Base-by-base conservation (phyloP, 2,113 vertebrate species). In the Sebastes fasciatus region DNA sequence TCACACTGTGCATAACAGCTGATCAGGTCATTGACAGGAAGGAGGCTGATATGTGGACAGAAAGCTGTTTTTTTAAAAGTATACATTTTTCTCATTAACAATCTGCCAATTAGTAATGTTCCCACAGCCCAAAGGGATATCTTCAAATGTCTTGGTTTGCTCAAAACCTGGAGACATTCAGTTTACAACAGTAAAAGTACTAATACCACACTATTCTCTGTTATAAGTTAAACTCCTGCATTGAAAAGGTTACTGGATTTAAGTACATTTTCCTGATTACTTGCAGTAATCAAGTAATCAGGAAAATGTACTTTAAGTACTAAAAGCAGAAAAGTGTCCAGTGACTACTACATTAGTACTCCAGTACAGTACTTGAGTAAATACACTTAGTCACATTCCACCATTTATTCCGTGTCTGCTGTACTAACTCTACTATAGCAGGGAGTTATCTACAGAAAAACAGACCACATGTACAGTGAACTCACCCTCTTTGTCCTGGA, bases 401-500 rank as follows among this genome's bases (percentile, higher is more conserved):
- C 23, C 13, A 11, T 1, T 34, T 2, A 4, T 46, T 1, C 21
- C 10, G 1, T 1, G 51, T 2, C 51, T 42, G 0, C 34, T 34
- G 34, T 34, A 34, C 12, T 13, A 12, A 4, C 1, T 2, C 48
- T 34, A 34, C 34, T 34, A 34, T 34, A 23, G 16, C 14, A 43
- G 40, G 1, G 13, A 42, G 3, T 14, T 10, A 9, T 16, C 11
- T 17, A n/a, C 8, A 11, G 9, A 1, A 63, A 1, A 16, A 21
- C 52, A 16, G 6, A 6, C 2, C 16, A 19, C 34, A 1, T 49
- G 2, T 26, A 14, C 0, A 23, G 12, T 7, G 34, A 4, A 48
- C 94, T 92, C 85, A 96, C 98, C 98, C 94, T 99, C 98, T 90
- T 99, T 99, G 93, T 99, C 98, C 93, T 99, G 98, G 93, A 99